phyloP scores from a whole-genome alignment of 2,888 invertebrate genomes.

The Monochamus alternatus region DNA sequence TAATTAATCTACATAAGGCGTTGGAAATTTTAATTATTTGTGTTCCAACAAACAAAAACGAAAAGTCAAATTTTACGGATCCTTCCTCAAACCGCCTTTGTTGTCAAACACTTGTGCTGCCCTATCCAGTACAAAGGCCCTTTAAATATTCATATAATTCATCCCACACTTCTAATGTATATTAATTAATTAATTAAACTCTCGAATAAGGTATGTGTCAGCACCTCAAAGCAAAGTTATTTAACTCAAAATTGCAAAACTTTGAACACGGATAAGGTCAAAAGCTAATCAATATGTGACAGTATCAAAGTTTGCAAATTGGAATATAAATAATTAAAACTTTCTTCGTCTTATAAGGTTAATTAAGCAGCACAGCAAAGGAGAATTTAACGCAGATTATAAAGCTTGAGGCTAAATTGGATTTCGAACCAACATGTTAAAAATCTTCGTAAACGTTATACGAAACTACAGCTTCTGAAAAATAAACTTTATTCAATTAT shows the following conservation, averaged over 20 bases:
- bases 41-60: too few relatives aligned
- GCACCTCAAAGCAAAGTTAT: conserved; percentile 10
- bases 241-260: conserved; percentile 3
- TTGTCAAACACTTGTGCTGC: too few relatives aligned
- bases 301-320: conserved; percentile 13
- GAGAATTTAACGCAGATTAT: conserved; percentile 1
- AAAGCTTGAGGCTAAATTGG: too few relatives aligned
- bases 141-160: background rate
- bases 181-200: conserved; percentile 10
- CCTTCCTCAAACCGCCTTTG: too few relatives aligned
- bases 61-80: too few relatives aligned
- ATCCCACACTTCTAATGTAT: background rate
- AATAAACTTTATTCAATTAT: too few relatives aligned
- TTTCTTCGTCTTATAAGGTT: background rate
- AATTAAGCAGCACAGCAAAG: background rate
- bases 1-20: too few relatives aligned
- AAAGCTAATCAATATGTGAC: conserved; percentile 10
- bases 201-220: background rate
- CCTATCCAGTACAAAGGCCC: too few relatives aligned
- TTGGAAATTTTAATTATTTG: too few relatives aligned
- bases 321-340: conserved; percentile 8
- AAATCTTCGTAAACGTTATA: too few relatives aligned
- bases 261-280: conserved; percentile 2
- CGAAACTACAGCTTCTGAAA: too few relatives aligned
- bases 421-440: too few relatives aligned